Evolutionary conservation across 2,888 invertebrate species (phyloP).

Genomic region (Corbicula japonica): DNA sequence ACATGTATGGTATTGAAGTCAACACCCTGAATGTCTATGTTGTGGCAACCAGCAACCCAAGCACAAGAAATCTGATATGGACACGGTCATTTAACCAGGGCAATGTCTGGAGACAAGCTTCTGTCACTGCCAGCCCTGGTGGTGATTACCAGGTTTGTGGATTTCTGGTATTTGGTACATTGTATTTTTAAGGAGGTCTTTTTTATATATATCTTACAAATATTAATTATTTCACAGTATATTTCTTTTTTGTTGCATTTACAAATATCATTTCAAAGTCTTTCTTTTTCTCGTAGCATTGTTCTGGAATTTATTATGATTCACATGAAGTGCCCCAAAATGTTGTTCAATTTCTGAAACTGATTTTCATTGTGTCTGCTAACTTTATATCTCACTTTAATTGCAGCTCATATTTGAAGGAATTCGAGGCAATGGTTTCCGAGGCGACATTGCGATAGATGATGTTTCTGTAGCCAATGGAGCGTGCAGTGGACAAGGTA

Average conservation of each 20-base stretch:
- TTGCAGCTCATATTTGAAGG: conserved; percentile 83
- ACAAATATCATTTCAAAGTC: too few relatives aligned
- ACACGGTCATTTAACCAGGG: conserved; percentile 78
- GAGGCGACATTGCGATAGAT: conserved; percentile 83
- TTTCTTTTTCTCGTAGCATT: too few relatives aligned
- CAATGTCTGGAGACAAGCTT: conserved; percentile 75
- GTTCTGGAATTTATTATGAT: too few relatives aligned
- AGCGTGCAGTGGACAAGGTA: conserved; percentile 68
- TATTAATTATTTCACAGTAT: too few relatives aligned
- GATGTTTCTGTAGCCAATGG: conserved; percentile 73
- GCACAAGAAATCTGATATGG: conserved; percentile 67
- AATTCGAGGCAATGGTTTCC: conserved; percentile 78
- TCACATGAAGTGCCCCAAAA: too few relatives aligned
- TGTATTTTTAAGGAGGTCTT: too few relatives aligned
- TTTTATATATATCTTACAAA: too few relatives aligned
- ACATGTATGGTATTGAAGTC: conserved; percentile 79
- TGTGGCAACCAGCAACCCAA: conserved; percentile 52
- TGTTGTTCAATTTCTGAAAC: too few relatives aligned
- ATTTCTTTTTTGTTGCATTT: too few relatives aligned
- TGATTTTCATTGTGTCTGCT: too few relatives aligned
- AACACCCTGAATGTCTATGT: conserved; percentile 76
- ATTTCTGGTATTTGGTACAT: too few relatives aligned
- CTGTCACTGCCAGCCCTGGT: conserved; percentile 69
- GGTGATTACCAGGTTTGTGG: conserved; percentile 73
- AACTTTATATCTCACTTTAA: too few relatives aligned